Evolutionary conservation across 1,140 invertebrate genomes (phyloP).

Genomic region (Leptonema lineaticorne): DNA sequence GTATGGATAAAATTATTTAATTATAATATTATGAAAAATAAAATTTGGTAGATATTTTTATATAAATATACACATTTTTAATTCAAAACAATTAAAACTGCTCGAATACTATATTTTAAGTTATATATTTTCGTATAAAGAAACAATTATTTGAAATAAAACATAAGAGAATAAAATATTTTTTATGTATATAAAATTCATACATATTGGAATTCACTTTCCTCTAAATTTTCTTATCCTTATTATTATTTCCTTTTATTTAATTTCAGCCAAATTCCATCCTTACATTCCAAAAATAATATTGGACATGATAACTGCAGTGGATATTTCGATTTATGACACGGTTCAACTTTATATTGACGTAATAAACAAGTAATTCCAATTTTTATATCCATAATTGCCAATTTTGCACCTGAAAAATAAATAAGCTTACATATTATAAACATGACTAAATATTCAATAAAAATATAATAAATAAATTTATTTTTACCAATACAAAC

Average conservation of each 20-base stretch:
- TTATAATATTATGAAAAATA: no score
- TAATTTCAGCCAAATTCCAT: not conserved
- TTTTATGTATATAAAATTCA: no score
- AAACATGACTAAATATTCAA: not conserved
- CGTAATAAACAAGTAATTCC: not conserved
- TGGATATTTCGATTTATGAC: not conserved
- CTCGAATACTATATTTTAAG: no score
- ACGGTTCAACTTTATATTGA: not conserved
- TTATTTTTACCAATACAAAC: not conserved
- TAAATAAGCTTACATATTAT: not conserved
- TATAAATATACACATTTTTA: no score
- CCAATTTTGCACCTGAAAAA: not conserved
- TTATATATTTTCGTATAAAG: no score
- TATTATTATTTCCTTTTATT: not conserved
- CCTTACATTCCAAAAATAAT: not conserved
- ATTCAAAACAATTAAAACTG: no score
- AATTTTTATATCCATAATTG: not conserved
- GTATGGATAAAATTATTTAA: no score
- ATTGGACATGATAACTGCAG: not conserved
- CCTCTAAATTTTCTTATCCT: not conserved
- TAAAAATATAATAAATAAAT: not conserved
- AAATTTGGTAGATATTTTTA: no score
- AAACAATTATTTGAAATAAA: no score
- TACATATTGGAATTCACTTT: no score
- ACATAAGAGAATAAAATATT: no score